These are phyloP conservation scores for Trinectes maculatus DNA, from an alignment of 2,113 vertebrate genomes.

Conservation along the genomic window DNA sequence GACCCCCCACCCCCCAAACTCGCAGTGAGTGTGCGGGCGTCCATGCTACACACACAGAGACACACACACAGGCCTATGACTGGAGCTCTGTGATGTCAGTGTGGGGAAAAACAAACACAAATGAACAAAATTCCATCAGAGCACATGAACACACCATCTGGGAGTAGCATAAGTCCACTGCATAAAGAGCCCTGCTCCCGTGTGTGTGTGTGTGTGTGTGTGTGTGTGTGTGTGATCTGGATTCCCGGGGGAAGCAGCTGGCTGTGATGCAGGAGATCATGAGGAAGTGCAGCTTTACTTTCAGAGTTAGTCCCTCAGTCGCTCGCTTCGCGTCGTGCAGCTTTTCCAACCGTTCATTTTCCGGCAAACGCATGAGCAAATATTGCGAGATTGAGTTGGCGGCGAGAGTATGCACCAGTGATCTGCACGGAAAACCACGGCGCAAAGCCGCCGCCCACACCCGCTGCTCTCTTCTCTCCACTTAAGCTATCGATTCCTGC, in stretches of 20 bases:
- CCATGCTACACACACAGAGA: conserved; percentile 6
- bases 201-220: conserved; percentile 22
- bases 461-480: conserved; percentile 10
- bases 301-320: conserved; percentile 4
- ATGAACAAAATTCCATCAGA: conserved; percentile 9
- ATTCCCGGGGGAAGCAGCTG: conserved; percentile 32
- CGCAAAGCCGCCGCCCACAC: conserved; percentile 23
- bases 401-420: not conserved
- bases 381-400: conserved; percentile 3
- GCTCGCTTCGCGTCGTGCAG: conserved; percentile 12
- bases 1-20: conserved; percentile 28
- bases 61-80: conserved; percentile 8
- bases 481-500: conserved; percentile 26
- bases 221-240: conserved; percentile 26
- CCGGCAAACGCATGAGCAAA: conserved; percentile 1
- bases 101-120: conserved; percentile 18
- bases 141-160: conserved; percentile 44
- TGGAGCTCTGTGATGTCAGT: conserved; percentile 39
- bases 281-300: conserved; percentile 24
- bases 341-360: conserved; percentile 26
- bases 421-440: conserved; percentile 2
- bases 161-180: conserved; percentile 53
- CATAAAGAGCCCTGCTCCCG: conserved; percentile 32
- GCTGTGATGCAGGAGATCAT: conserved; percentile 28
- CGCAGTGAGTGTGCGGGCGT: not conserved